Conservation (phyloP, 1,140 invertebrate species). For the Oncopeltus fasciatus region DNA sequence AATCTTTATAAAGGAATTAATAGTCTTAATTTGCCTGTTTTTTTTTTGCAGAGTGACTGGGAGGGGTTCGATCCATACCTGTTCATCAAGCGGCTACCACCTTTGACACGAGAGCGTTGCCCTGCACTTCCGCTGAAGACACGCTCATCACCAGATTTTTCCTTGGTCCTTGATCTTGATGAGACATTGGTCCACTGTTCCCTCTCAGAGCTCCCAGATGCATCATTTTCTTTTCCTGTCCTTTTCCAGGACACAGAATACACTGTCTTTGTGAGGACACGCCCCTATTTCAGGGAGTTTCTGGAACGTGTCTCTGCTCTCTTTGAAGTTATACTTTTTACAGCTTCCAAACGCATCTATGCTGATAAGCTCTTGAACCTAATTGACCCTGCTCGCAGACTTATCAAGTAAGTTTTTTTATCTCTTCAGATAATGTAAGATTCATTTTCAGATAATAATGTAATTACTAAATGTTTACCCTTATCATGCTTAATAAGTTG, state of each 20-base stretch:
- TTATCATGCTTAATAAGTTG: too few species aligned
- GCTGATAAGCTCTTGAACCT: slow-evolving; percentile 89
- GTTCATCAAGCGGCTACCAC: slow-evolving; percentile 85
- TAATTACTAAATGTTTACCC: too few species aligned
- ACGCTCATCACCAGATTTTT: slow-evolving; percentile 82
- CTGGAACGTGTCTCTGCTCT: slow-evolving; percentile 74
- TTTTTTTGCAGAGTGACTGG: slow-evolving; percentile 44
- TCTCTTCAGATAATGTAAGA: too few species aligned
- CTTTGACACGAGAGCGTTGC: slow-evolving; percentile 68
- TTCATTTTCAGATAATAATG: too few species aligned
- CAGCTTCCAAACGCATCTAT: slow-evolving; percentile 89
- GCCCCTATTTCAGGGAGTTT: slow-evolving; percentile 84
- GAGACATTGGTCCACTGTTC: slow-evolving; percentile 94
- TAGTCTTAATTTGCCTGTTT: too few species aligned
- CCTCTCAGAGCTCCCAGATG: slow-evolving; percentile 78
- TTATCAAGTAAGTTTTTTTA: slow-evolving; percentile 60
- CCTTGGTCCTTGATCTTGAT: slow-evolving; percentile 79
- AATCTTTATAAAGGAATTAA: too few species aligned
- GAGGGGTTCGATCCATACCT: slow-evolving; percentile 77
- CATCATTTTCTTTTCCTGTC: slow-evolving; percentile 86
- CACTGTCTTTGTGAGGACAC: slow-evolving; percentile 45
- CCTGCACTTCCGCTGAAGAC: slow-evolving; percentile 88
- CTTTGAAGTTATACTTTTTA: slow-evolving; percentile 93
- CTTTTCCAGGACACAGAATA: slow-evolving; percentile 83
- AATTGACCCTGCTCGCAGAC: slow-evolving; percentile 72